Evolutionary conservation across 1,140 invertebrate species (phyloP), one percentile per base, ranked within the genome.

Genomic region (Drosophila mayri): DNA sequence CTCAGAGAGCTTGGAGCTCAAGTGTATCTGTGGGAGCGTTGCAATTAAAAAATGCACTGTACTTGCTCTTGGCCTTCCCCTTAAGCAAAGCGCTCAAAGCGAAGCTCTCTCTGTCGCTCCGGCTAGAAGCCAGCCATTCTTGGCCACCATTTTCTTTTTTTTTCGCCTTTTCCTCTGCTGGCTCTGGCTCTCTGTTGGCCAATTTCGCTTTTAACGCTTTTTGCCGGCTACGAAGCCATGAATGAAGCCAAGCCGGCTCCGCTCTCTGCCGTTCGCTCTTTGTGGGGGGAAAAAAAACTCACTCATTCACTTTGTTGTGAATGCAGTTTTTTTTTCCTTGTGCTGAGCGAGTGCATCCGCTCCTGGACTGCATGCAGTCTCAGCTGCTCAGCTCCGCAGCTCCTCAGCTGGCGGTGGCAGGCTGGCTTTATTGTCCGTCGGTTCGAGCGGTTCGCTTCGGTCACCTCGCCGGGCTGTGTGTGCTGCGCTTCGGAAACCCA

Each of bases 151-250:
- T 87, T 87, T 87, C 67, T 80, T 87, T 85, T 70, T 70, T 76
- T 71, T 85, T 72, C 11, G 52, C 54, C 55, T 58, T 32, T 52
- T 70, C 25, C 35, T n/a, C 38, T 22, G 22, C 22, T 50, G 1
- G n/a, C n/a, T n/a, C 60, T 16, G n/a, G 38, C 62, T 85, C 80
- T 86, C 61, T 71, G 63, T 63, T 87, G 72, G 81, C 74, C 85
- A 90, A 90, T 90, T 90, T 90, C 85, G 85, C 85, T 90, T 90
- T 90, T 85, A 90, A 90, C 80, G 74, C 78, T 88, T 86, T 88
- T 81, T 78, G 86, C 84, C 85, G 81, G 85, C 85, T 68, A 43
- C 16, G 65, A 65, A 85, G 67, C 78, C 80, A 90, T 90, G 85
- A 90, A 90, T 90, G 85, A 90, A 90, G 85, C 70, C 81, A 66